These are phyloP conservation scores for Cataglyphis livida DNA, from an alignment of 2,888 invertebrate species.

Conservation along the genomic window DNA sequence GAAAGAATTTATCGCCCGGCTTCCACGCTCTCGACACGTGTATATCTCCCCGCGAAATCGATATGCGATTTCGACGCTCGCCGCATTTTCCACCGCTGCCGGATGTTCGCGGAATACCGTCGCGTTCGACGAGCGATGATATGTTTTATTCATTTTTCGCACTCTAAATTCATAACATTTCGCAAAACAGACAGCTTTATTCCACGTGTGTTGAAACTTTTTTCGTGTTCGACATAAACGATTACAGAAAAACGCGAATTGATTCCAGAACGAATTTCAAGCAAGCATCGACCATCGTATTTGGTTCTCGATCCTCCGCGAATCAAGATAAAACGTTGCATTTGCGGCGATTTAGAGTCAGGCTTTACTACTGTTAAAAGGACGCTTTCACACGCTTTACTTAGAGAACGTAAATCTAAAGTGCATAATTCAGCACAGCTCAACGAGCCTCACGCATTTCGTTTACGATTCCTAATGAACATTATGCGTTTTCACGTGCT, in stretches of 20 bases:
- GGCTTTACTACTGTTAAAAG: slow-evolving; percentile 57
- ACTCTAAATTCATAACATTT: slow-evolving; percentile 56
- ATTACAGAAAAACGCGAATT: slow-evolving; percentile 48
- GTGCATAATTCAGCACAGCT: slow-evolving; percentile 63
- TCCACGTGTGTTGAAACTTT: slow-evolving; percentile 44
- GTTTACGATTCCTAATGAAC: slow-evolving; percentile 69
- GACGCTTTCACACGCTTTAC: slow-evolving; percentile 52
- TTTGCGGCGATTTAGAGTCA: slow-evolving; percentile 34
- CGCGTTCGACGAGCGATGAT: slow-evolving; percentile 51
- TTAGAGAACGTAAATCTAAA: slow-evolving; percentile 64
- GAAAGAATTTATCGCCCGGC: slow-evolving; percentile 56
- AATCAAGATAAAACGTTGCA: slow-evolving; percentile 40
- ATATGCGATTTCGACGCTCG: slow-evolving; percentile 56
- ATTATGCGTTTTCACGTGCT: slow-evolving; percentile 63
- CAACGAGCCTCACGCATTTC: slow-evolving; percentile 65
- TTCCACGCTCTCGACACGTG: slow-evolving; percentile 54
- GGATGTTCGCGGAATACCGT: slow-evolving; percentile 55
- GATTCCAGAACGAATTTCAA: slow-evolving; percentile 30
- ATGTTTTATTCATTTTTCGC: slow-evolving; percentile 56
- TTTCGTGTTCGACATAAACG: slow-evolving; percentile 51
- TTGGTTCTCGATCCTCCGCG: slow-evolving; percentile 20
- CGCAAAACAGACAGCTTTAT: slow-evolving; percentile 56
- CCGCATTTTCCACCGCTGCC: slow-evolving; percentile 51
- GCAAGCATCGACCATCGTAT: not conserved
- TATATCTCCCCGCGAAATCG: slow-evolving; percentile 55